These are phyloP conservation scores for Agrenia bidenticulata DNA, from an alignment of 2,888 invertebrate species.

Conservation along the genomic window DNA sequence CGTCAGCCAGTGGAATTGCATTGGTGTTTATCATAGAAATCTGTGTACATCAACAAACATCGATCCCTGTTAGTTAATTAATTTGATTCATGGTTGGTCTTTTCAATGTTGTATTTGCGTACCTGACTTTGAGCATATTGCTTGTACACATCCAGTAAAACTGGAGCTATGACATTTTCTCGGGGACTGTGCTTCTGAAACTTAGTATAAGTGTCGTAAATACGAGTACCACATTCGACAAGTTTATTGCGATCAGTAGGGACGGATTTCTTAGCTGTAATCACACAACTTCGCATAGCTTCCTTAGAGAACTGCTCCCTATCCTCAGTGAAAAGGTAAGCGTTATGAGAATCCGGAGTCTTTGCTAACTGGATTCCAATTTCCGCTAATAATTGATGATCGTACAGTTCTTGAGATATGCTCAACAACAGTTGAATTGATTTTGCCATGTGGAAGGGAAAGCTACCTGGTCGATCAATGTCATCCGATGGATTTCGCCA, in stretches of 20 bases:
- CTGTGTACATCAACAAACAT: too few relatives aligned
- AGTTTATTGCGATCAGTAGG: constrained; percentile 23
- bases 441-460: constrained; percentile 86
- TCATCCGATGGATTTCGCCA: constrained; percentile 89
- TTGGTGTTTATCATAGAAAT: too few relatives aligned
- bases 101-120: background rate
- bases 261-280: constrained; percentile 57
- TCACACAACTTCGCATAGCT: constrained; percentile 72
- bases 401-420: constrained; percentile 74
- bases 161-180: constrained; percentile 44
- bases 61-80: too few relatives aligned
- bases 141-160: constrained; percentile 66
- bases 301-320: constrained; percentile 77
- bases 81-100: too few relatives aligned
- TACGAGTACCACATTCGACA: constrained; percentile 46
- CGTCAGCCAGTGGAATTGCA: background rate
- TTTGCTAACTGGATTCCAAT: constrained; percentile 75
- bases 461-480: constrained; percentile 87
- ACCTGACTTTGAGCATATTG: constrained; percentile 35
- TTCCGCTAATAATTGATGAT: constrained; percentile 76
- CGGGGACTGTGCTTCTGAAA: constrained; percentile 46
- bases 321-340: constrained; percentile 82
- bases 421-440: constrained; percentile 79
- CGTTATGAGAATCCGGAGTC: constrained; percentile 81
- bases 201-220: constrained; percentile 48